These are phyloP conservation scores for Porites cylindrica DNA, from an alignment of 92 coral and sea anemone genomes.

Conservation along the genomic window DNA sequence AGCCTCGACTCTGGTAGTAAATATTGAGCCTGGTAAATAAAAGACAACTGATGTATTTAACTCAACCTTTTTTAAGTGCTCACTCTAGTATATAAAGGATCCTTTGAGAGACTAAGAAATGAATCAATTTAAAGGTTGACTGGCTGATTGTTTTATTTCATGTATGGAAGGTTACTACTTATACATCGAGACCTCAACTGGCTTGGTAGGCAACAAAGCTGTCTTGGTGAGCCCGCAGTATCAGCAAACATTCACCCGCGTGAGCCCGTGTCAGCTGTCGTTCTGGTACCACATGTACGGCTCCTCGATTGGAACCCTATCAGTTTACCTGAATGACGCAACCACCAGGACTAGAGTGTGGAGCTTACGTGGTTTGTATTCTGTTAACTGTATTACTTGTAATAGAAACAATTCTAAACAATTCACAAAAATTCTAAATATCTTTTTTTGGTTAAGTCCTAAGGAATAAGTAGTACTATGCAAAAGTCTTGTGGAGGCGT, in stretches of 20 bases:
- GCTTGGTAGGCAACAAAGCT: conserved; percentile 85
- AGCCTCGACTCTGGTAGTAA: too few species aligned
- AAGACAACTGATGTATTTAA: too few species aligned
- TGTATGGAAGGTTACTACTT: conserved; percentile 77
- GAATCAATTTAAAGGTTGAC: background rate
- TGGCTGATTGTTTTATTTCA: background rate
- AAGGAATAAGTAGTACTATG: too few species aligned
- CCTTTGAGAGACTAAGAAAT: too few species aligned
- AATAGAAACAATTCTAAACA: background rate
- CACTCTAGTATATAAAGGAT: too few species aligned
- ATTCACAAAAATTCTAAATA: too few species aligned
- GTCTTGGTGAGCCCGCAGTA: conserved; percentile 85
- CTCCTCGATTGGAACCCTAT: conserved; percentile 65
- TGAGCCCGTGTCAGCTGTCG: conserved; percentile 57
- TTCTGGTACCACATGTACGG: conserved; percentile 95
- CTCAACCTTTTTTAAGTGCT: too few species aligned
- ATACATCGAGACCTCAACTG: conserved; percentile 93
- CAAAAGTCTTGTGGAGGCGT: too few species aligned
- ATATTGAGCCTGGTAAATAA: too few species aligned
- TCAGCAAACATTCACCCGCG: conserved; percentile 68
- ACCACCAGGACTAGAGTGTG: conserved; percentile 75
- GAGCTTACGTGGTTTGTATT: conserved; percentile 78
- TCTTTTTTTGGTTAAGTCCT: too few species aligned
- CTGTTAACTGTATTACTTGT: background rate
- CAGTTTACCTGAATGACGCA: conserved; percentile 79